Percentiles rank a stretch among this genome's conserved stretches.
phyloP scores from a whole-genome alignment of 2,113 vertebrate species.

The Lonchura striata region DNA sequence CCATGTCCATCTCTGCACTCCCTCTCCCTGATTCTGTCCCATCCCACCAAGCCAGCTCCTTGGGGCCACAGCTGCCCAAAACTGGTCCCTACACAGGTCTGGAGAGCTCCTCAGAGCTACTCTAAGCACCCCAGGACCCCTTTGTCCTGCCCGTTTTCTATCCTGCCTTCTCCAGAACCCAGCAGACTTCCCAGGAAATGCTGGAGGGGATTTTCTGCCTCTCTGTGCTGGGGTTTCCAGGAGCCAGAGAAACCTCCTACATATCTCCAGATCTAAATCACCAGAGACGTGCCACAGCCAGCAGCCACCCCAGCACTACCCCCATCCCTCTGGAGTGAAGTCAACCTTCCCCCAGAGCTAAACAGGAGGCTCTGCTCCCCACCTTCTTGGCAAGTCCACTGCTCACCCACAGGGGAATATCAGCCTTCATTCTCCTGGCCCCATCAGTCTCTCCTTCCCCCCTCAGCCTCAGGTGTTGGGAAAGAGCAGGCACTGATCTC shows the following conservation, averaged over 20 bases:
- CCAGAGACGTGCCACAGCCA: not conserved
- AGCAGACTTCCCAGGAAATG: conserved; percentile 17
- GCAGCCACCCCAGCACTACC: conserved; percentile 7
- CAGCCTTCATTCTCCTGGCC: not conserved
- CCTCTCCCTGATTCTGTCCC: not conserved
- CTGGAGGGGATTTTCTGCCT: not conserved
- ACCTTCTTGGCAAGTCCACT: not conserved
- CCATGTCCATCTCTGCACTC: not conserved
- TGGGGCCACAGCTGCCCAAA: not conserved
- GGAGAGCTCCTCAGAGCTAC: not conserved
- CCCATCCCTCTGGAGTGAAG: not conserved
- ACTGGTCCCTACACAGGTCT: not conserved
- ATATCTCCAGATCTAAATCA: not conserved
- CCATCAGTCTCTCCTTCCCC: not conserved
- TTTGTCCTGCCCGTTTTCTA: not conserved
- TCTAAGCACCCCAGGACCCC: not conserved
- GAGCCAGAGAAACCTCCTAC: not conserved
- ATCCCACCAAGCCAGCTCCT: not conserved
- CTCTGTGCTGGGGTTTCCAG: not conserved
- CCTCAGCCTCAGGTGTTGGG: not conserved
- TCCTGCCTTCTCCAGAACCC: not conserved
- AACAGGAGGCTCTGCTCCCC: not conserved
- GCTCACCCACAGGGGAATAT: not conserved
- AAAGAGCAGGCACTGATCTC: not conserved
- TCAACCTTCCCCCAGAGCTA: not conserved